Conservation (phyloP, 2,113 vertebrate genomes). For the Colaptes auratus region DNA sequence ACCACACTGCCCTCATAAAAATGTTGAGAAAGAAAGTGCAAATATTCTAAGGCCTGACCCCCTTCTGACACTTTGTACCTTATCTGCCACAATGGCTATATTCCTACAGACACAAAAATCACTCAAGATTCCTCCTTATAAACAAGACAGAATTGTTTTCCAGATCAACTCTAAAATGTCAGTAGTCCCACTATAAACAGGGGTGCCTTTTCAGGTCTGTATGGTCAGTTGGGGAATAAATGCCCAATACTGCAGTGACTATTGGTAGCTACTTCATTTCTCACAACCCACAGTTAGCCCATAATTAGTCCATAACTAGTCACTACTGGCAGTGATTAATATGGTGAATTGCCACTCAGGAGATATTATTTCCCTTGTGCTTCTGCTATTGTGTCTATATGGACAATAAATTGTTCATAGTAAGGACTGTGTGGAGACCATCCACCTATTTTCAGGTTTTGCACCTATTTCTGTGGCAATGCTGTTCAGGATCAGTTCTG, state of each 20-base stretch:
- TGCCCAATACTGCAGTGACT: neutral
- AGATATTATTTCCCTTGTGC: neutral
- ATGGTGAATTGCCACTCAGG: slow-evolving; percentile 5
- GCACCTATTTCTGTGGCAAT: neutral
- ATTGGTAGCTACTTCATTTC: neutral
- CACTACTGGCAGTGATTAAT: slow-evolving; percentile 19
- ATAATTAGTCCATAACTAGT: slow-evolving; percentile 36
- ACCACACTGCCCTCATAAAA: too few relatives aligned
- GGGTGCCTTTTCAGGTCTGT: neutral
- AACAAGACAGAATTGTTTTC: neutral
- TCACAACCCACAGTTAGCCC: neutral
- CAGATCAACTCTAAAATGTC: neutral
- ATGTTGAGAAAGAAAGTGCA: neutral
- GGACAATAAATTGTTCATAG: neutral
- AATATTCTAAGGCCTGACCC: neutral
- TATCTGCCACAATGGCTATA: neutral
- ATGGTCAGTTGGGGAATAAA: neutral
- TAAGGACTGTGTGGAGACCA: neutral
- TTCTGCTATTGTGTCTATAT: neutral
- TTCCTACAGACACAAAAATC: neutral
- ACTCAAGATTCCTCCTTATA: neutral
- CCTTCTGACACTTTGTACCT: neutral
- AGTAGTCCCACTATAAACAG: neutral
- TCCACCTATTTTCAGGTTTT: neutral
- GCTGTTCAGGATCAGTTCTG: neutral